A percentile compares a stretch with the other conserved stretches of the same genome.
phyloP scores from a whole-genome alignment of 2,797 vertebrate species.

The Siniperca obscura region DNA sequence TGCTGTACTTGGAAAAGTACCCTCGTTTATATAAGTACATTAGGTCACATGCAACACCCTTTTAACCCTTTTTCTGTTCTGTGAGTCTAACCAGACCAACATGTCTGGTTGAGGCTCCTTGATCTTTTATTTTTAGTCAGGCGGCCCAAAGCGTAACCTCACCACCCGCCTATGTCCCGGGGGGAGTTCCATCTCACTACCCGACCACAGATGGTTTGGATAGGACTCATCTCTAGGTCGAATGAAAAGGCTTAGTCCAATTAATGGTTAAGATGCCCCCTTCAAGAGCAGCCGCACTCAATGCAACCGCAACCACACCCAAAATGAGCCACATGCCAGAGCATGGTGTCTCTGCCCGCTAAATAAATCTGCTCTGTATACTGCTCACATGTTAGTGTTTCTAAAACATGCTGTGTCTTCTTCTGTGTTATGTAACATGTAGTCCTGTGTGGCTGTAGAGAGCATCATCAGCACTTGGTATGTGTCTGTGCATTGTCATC shows the following conservation, averaged over 20 bases:
- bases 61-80: conserved; percentile 25
- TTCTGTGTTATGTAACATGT: conserved; percentile 54
- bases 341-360: conserved; percentile 43
- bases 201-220: conserved; percentile 65
- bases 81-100: conserved; percentile 63
- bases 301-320: conserved; percentile 63
- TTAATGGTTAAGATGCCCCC: conserved; percentile 71
- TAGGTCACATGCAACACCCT: conserved; percentile 35
- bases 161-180: conserved; percentile 50
- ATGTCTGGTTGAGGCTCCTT: conserved; percentile 68
- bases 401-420: conserved; percentile 1
- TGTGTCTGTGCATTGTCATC: conserved; percentile 25
- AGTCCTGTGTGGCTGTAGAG: conserved; percentile 1
- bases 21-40: conserved; percentile 32
- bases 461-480: conserved; percentile 22
- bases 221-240: conserved; percentile 57
- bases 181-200: conserved; percentile 50
- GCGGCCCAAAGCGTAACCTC: conserved; percentile 56
- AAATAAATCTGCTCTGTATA: conserved; percentile 38
- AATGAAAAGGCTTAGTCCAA: conserved; percentile 69
- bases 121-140: conserved; percentile 76
- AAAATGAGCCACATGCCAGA: conserved; percentile 40
- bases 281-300: conserved; percentile 56
- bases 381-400: conserved; percentile 28
- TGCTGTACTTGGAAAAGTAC: conserved; percentile 18